Base-by-base conservation (phyloP, 1,140 invertebrate species). In the Paralvinella palmiformis region DNA sequence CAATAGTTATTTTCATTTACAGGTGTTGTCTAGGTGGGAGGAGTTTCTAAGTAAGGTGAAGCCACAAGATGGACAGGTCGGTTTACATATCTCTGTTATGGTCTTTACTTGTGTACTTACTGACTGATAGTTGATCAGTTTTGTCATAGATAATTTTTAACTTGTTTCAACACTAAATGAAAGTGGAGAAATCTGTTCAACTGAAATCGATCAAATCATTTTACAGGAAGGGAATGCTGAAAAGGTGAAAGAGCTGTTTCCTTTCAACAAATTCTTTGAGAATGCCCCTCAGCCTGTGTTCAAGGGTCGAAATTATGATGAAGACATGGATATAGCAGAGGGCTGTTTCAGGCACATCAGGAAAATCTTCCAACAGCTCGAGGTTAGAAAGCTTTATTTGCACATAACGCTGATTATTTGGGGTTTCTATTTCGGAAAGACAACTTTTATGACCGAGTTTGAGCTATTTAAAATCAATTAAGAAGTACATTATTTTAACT, bases 301-400 rank as follows among this genome's bases (percentile, higher is more conserved):
- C 72, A 90, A 90, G 61, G 86, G 86, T 2, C 83, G 85, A 45
- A 85, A 83, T 3, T 92, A 87, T 75, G 87, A 90, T 32, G 90
- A 95, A 70, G 92, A 99, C 77, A 83, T 97, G 76, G 89, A 91
- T 71, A 89, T 93, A 56, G 96, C 96, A 0, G 83, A 89, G 71
- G 93, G 94, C 32, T 99, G 95, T 75, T 99, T 94, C 77, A 85
- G 89, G 81, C 96, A 98, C 73, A 93, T 99, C 52, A 88, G 92
- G 66, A 88, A 92, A 72, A 98, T 99, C 70, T 99, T 99, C 73
- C 90, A 90, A 3, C 93, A 98, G 75, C 78, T 99, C 3, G 96
- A 99, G 68, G 80, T 80, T 63, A 50, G 59, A n/a, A n/a, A n/a
- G n/a, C n/a, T n/a, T n/a, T n/a, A n/a, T n/a, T n/a, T n/a, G n/a